phyloP scores from a whole-genome alignment of 2,113 vertebrate genomes.

The Motacilla alba region DNA sequence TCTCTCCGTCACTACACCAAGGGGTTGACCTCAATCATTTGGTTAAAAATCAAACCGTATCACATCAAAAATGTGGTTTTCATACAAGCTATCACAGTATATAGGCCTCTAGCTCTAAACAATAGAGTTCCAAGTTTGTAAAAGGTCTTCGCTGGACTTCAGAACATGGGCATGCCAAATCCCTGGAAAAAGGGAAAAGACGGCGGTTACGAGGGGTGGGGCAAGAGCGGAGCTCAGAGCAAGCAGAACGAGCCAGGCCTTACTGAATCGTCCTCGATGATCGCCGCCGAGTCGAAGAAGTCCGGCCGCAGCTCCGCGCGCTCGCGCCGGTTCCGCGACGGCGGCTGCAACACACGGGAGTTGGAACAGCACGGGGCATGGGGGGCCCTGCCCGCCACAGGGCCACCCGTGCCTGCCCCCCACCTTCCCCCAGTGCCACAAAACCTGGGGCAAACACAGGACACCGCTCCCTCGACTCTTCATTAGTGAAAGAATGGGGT shows the following conservation, averaged over 20 bases:
- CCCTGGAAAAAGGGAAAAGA: constrained; percentile 74
- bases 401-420: not conserved
- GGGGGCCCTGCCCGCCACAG: not conserved
- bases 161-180: constrained; percentile 99
- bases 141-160: constrained; percentile 78
- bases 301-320: constrained; percentile 97
- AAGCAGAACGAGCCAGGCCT: not conserved
- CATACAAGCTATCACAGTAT: constrained; percentile 90
- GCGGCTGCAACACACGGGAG: constrained; percentile 78
- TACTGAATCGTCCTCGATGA: constrained; percentile 99
- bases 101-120: constrained; percentile 90
- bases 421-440: not conserved
- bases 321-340: constrained; percentile 96
- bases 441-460: not conserved
- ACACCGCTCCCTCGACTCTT: accelerated
- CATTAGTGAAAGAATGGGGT: not conserved
- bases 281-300: constrained; percentile 98
- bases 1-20: constrained; percentile 75
- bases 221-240: not conserved
- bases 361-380: not conserved
- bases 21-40: constrained; percentile 80
- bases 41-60: constrained; percentile 82
- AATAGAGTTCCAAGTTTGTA: constrained; percentile 85
- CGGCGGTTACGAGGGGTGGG: not conserved
- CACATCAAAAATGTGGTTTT: constrained; percentile 82